These are phyloP conservation scores for Danaus melanippus DNA, from an alignment of 1,140 invertebrate species.

Conservation along the genomic window DNA sequence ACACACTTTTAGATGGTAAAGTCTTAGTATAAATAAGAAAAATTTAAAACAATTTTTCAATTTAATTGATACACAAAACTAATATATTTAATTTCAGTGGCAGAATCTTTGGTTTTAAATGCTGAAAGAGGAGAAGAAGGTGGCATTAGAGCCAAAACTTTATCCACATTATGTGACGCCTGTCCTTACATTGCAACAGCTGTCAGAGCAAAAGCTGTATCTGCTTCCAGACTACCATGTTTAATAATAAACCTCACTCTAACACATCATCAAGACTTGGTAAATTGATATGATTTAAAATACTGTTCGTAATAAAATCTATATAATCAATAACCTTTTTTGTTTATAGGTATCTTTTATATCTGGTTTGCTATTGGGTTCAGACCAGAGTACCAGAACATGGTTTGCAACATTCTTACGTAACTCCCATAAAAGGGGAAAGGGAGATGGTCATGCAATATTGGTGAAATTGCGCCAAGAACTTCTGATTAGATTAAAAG, in stretches of 20 bases:
- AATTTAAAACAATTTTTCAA: not conserved
- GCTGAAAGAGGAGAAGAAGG: conserved; percentile 93
- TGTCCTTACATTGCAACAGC: conserved; percentile 89
- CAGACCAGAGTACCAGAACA: conserved; percentile 88
- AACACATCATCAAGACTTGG: conserved; percentile 61
- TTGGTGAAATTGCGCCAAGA: conserved; percentile 86
- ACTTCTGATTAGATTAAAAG: conserved; percentile 77
- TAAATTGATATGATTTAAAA: conserved; percentile 22
- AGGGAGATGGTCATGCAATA: conserved; percentile 81
- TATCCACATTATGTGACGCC: conserved; percentile 89
- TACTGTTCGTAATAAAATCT: not conserved
- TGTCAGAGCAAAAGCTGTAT: conserved; percentile 88
- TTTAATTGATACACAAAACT: conserved; percentile 4
- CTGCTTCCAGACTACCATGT: conserved; percentile 91
- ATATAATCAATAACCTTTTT: conserved; percentile 5
- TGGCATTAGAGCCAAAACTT: conserved; percentile 71
- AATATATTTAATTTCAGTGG: conserved; percentile 76
- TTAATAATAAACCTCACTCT: conserved; percentile 84
- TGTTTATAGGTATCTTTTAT: conserved; percentile 84
- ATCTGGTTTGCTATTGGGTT: conserved; percentile 91
- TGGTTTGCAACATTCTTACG: conserved; percentile 95
- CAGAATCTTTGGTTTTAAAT: conserved; percentile 86
- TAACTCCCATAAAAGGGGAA: conserved; percentile 88
- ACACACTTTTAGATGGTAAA: conserved; percentile 90
- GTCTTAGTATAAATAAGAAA: conserved; percentile 10